Conservation (phyloP, 2,888 invertebrate genomes). For the Microctonus aethiopoides region DNA sequence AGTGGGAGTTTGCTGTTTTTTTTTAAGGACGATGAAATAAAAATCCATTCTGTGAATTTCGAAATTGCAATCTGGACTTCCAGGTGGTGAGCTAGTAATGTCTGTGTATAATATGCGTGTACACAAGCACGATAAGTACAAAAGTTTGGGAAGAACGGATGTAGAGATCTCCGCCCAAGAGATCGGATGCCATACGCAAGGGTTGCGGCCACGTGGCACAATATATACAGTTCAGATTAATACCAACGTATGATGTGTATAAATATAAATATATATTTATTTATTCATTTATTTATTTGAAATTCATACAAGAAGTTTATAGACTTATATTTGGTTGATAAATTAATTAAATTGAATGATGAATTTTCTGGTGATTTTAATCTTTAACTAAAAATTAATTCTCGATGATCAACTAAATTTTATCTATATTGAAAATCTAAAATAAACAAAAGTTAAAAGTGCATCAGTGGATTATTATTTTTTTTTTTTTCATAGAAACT, state of each 20-base stretch:
- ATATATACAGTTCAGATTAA: not conserved
- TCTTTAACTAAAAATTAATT: conserved; percentile 21
- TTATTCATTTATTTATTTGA: not conserved
- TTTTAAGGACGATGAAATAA: conserved; percentile 5
- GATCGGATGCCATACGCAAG: conserved; percentile 61
- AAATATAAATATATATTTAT: not conserved
- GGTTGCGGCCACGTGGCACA: conserved; percentile 60
- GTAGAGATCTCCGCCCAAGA: conserved; percentile 59
- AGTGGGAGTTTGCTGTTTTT: no score
- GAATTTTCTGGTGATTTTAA: conserved; percentile 2
- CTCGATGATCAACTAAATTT: conserved; percentile 6
- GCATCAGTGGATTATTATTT: not conserved
- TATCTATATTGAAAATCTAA: conserved; percentile 18
- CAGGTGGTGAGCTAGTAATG: conserved; percentile 53
- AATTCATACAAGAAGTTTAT: not conserved
- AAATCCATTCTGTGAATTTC: conserved; percentile 27
- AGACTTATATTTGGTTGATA: no score
- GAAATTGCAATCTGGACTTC: conserved; percentile 51
- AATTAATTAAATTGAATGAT: not conserved
- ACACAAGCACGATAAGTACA: conserved; percentile 3
- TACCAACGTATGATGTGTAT: not conserved
- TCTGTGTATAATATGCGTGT: not conserved
- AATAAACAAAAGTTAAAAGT: conserved; percentile 20
- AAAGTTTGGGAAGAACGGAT: conserved; percentile 50
- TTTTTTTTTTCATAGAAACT: not conserved